Percentiles rank a stretch among this genome's conserved stretches.
These are phyloP conservation scores for Epinephelus malabaricus DNA, from an alignment of 2,797 vertebrate species.

Conservation along the genomic window DNA sequence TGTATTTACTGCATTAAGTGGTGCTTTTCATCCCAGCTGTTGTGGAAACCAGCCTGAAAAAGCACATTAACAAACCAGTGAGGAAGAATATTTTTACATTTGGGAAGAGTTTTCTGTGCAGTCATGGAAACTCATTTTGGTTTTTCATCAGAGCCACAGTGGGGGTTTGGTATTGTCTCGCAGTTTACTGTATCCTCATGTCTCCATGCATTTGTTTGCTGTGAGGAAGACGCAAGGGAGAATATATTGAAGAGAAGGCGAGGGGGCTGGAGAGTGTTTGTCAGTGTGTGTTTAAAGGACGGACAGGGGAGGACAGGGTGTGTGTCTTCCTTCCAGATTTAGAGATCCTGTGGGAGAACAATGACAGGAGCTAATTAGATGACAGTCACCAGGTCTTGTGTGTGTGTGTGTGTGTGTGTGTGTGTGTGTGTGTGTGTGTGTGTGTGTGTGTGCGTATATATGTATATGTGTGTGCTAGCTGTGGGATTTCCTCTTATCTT, in stretches of 20 bases:
- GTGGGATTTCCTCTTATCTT: constrained; percentile 70
- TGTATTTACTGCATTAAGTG: constrained; percentile 34
- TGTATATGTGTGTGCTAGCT: constrained; percentile 8
- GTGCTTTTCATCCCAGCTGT: constrained; percentile 35
- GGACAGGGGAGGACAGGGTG: constrained; percentile 53
- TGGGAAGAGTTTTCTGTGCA: constrained; percentile 4
- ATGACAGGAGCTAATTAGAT: constrained; percentile 80
- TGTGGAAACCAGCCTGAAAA: constrained; percentile 33
- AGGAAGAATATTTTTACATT: constrained; percentile 38
- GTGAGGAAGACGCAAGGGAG: background rate
- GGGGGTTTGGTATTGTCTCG: constrained; percentile 34
- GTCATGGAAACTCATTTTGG: constrained; percentile 20
- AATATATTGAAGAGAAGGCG: background rate
- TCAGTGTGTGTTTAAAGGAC: constrained; percentile 52
- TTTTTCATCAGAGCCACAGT: constrained; percentile 23
- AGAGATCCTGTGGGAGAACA: constrained; percentile 80
- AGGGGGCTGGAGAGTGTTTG: constrained; percentile 35
- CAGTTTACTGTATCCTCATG: background rate
- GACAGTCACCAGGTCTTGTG: constrained; percentile 68
- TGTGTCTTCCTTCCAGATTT: constrained; percentile 74
- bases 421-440: constrained; percentile 43
- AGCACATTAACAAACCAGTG: constrained; percentile 31
- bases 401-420: constrained; percentile 35
- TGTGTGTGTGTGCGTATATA: constrained; percentile 21
- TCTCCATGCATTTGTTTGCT: constrained; percentile 17